phyloP scores from a whole-genome alignment of 2,888 invertebrate species.

The Apamea sordens region DNA sequence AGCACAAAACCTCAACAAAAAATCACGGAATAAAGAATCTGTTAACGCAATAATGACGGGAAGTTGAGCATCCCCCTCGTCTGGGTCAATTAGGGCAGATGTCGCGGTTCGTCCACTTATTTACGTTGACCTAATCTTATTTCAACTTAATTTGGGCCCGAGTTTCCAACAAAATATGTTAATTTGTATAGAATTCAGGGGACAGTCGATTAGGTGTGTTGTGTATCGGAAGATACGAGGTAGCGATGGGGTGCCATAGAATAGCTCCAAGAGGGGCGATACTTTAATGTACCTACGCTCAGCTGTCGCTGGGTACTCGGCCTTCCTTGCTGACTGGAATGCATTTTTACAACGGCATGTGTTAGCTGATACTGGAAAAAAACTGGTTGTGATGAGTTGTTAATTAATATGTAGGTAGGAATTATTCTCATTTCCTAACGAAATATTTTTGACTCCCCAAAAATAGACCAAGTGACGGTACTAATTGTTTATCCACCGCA shows the following conservation, averaged over 20 bases:
- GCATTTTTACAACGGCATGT: not conserved
- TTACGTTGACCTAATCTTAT: constrained; percentile 79
- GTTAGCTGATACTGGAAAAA: not conserved
- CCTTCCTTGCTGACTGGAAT: not conserved
- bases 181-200: constrained; percentile 75
- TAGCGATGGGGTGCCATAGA: constrained; percentile 1
- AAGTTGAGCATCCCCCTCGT: constrained; percentile 53
- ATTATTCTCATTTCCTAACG: no score
- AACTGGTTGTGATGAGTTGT: not conserved
- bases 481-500: no score
- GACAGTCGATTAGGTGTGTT: constrained; percentile 53
- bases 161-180: constrained; percentile 80
- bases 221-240: constrained; percentile 6
- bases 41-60: constrained; percentile 52
- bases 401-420: not conserved
- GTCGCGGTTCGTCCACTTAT: constrained; percentile 71
- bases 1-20: constrained; percentile 45
- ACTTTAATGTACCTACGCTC: not conserved
- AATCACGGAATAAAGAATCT: constrained; percentile 59
- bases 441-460: no score
- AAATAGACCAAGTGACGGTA: no score
- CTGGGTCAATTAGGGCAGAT: constrained; percentile 73
- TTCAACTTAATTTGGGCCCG: constrained; percentile 76
- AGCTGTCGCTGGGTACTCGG: not conserved
- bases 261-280: not conserved